Evolutionary conservation across 2,888 invertebrate species (phyloP), one percentile per base, ranked within the genome.

Genomic region (Leptogaster cylindrica): DNA sequence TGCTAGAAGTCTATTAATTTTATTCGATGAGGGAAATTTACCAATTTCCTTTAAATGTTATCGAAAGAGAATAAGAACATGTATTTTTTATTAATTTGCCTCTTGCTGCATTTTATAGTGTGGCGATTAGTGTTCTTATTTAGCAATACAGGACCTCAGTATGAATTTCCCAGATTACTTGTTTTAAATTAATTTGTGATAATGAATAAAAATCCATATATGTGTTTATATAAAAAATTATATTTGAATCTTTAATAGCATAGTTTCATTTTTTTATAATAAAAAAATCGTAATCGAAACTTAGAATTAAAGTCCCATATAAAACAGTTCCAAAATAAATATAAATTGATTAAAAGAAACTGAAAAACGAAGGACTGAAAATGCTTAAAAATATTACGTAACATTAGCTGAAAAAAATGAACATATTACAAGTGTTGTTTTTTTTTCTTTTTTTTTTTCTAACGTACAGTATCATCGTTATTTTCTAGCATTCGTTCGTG

Each of bases 231-330:
- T 61, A 61, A 61, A 61, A 61, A 61, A 44, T 61, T 44, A 44
- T 44, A 44, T 61, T n/a, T 61, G 41, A 61, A 61, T 61, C 44
- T 61, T 61, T 61, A 61, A 61, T 61, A 61, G 61, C 44, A 61
- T 44, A 44, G 44, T 41, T 61, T 61, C 44, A 41, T 44, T 61
- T 31, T 61, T 61, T 61, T 33, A 44, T 18, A 28, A 61, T 44
- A 44, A 61, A 61, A 61, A 61, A 61, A 61, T 61, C 61, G 16
- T 61, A 61, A 61, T 44, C 27, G 10, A 44, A 61, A 61, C 44
- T 44, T 61, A 61, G 28, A 61, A 61, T 44, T 61, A 41, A 61
- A 28, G 41, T 61, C 27, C 44, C 44, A 61, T 61, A 27, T 44
- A 61, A 48, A 44, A 61, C 61, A 44, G 61, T 16, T 61, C 44